phyloP scores from a whole-genome alignment of 2,797 vertebrate genomes.

The Cyclura pinguis region DNA sequence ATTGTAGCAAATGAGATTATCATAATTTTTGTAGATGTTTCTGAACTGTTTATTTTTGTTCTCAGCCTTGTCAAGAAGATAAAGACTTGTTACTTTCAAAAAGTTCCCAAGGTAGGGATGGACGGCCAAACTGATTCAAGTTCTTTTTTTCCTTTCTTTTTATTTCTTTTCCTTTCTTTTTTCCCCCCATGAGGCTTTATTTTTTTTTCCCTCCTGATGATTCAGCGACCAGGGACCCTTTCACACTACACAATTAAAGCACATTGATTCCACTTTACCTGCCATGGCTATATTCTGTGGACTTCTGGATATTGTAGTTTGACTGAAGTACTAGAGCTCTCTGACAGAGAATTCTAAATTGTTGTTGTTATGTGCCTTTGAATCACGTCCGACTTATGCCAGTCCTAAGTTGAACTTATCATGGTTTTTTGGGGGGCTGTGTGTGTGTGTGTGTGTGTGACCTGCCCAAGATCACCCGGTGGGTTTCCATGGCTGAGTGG shows the following conservation, averaged over 20 bases:
- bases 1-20: background rate
- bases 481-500: too few relatives aligned
- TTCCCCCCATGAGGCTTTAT: background rate
- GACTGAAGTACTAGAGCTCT: too few relatives aligned
- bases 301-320: too few relatives aligned
- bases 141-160: background rate
- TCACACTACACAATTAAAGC: too few relatives aligned
- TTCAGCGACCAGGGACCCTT: background rate
- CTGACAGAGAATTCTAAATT: too few relatives aligned
- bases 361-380: too few relatives aligned
- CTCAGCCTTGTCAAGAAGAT: slow-evolving; percentile 19
- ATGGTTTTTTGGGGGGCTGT: too few relatives aligned
- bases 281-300: background rate
- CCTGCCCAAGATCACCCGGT: too few relatives aligned
- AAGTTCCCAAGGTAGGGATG: slow-evolving; percentile 1
- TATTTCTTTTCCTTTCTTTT: background rate
- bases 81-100: slow-evolving; percentile 29
- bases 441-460: too few relatives aligned
- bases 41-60: slow-evolving; percentile 13
- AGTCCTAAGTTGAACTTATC: too few relatives aligned
- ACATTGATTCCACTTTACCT: too few relatives aligned
- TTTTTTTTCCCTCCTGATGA: background rate
- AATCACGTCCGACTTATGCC: too few relatives aligned
- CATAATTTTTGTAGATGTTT: background rate
- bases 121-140: background rate